These are phyloP conservation scores for Dysdera silvatica DNA, from an alignment of 1,140 invertebrate species.

Conservation along the genomic window DNA sequence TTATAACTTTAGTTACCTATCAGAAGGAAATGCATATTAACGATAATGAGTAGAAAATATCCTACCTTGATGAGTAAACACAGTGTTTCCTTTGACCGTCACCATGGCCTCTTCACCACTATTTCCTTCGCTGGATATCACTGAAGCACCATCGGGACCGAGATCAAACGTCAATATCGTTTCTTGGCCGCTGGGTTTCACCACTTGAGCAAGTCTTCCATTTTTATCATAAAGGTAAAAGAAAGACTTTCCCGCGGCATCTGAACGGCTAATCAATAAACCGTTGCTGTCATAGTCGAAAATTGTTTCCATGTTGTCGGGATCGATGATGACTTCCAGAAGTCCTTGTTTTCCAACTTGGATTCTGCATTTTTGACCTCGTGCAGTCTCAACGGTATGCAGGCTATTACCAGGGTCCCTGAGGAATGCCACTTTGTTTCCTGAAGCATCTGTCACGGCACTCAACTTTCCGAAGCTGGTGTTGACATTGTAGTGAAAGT, in stretches of 20 bases:
- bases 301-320: constrained; percentile 83
- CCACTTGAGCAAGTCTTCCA: constrained; percentile 76
- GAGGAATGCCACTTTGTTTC: constrained; percentile 76
- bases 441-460: constrained; percentile 83
- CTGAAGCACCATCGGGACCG: constrained; percentile 78
- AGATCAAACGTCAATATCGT: constrained; percentile 76
- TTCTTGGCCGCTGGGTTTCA: constrained; percentile 84
- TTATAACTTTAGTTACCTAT: no score
- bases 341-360: constrained; percentile 60
- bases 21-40: no score
- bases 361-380: constrained; percentile 82
- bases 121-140: constrained; percentile 54
- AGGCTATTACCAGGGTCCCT: constrained; percentile 82
- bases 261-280: constrained; percentile 59
- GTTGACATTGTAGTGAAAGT: constrained; percentile 91
- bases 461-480: constrained; percentile 90
- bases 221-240: constrained; percentile 94
- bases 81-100: constrained; percentile 73
- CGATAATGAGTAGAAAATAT: neutral
- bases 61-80: constrained; percentile 42
- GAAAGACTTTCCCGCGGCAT: constrained; percentile 81
- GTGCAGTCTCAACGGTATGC: constrained; percentile 88
- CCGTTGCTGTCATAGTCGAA: constrained; percentile 90
- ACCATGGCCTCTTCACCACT: constrained; percentile 21
- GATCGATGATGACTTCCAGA: constrained; percentile 78